Base-by-base conservation (phyloP, 1,140 invertebrate genomes). In the Leptestheria dahalacensis region DNA sequence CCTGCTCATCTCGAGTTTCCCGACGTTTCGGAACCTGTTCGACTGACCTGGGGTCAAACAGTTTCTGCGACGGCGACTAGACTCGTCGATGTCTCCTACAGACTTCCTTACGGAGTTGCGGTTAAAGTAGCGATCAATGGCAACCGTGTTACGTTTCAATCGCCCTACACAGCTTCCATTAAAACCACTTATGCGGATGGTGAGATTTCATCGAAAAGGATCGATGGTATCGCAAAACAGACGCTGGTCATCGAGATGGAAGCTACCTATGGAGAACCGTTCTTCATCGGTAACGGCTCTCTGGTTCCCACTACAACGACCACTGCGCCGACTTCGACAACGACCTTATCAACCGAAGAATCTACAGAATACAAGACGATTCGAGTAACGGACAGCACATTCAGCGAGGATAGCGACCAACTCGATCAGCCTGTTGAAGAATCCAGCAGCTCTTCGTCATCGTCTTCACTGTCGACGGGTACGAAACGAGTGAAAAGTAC, bases 301-400 rank as follows among this genome's bases (percentile, higher is more conserved):
- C 68, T 85, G 9, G 84, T 88, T 9, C 85, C 86, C 15, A 87
- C 83, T 1, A 88, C 84, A 0, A 79, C 80, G 0, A 78, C 82
- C 0, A 82, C 83, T 2, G 82, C 84, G 0, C 82, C 82, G 0
- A 85, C 84, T 4, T 84, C 81, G 33, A 41, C 33, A 41, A 41
- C 33, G 15, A 41, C 15, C 33, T 41, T 41, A 41, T 9, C 15
- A 6, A 41, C 33, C 15, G 33, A 41, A 15, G 33, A 15, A 15
- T 41, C 33, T 9, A 41, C 33, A 9, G 15, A 41, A 9, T 15
- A 6, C 15, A 41, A 41, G 33, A 41, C 15, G 33, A 41, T 15
- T n/a, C n/a, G n/a, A 41, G 15, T 41, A 6, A 41, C 15, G 33
- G 33, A 41, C 33, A 41, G n/a, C n/a, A n/a, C 6, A 41, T 41